A percentile compares a stretch with the other conserved stretches of the same genome.
Evolutionary conservation across 2,797 vertebrate genomes (phyloP).

Genomic region (Lophius americanus): DNA sequence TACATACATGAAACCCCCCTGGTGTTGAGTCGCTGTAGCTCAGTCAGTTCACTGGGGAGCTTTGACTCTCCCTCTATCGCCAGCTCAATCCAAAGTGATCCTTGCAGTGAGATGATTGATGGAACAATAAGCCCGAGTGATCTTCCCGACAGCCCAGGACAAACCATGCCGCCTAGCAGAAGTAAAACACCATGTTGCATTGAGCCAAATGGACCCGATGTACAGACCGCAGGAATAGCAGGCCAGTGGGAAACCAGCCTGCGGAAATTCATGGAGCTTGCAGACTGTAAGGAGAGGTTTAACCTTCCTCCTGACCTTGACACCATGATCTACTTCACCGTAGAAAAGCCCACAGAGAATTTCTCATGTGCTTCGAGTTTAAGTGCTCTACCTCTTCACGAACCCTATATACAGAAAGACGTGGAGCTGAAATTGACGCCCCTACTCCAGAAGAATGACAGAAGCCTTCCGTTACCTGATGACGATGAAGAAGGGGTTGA

Average conservation of each 20-base stretch:
- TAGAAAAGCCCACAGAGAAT: slow-evolving; percentile 97
- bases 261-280: slow-evolving; percentile 94
- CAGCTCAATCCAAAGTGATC: slow-evolving; percentile 97
- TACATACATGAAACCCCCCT: slow-evolving; percentile 97
- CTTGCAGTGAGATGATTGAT: slow-evolving; percentile 96
- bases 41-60: slow-evolving; percentile 96
- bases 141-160: slow-evolving; percentile 96
- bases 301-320: slow-evolving; percentile 94
- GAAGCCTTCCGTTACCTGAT: slow-evolving; percentile 80
- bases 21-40: slow-evolving; percentile 98
- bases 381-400: slow-evolving; percentile 94
- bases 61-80: slow-evolving; percentile 97
- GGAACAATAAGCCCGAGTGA: slow-evolving; percentile 98
- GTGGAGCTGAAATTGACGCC: slow-evolving; percentile 96
- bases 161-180: slow-evolving; percentile 98
- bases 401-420: slow-evolving; percentile 96
- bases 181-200: slow-evolving; percentile 94
- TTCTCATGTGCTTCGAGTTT: slow-evolving; percentile 99
- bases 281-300: slow-evolving; percentile 94
- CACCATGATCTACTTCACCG: slow-evolving; percentile 96
- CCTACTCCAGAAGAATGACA: slow-evolving; percentile 86
- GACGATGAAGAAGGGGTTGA: slow-evolving; percentile 80
- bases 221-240: slow-evolving; percentile 85
- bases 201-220: slow-evolving; percentile 83
- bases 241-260: slow-evolving; percentile 95